phyloP scores from a whole-genome alignment of 2,888 invertebrate genomes.

The Xestia ashworthii region DNA sequence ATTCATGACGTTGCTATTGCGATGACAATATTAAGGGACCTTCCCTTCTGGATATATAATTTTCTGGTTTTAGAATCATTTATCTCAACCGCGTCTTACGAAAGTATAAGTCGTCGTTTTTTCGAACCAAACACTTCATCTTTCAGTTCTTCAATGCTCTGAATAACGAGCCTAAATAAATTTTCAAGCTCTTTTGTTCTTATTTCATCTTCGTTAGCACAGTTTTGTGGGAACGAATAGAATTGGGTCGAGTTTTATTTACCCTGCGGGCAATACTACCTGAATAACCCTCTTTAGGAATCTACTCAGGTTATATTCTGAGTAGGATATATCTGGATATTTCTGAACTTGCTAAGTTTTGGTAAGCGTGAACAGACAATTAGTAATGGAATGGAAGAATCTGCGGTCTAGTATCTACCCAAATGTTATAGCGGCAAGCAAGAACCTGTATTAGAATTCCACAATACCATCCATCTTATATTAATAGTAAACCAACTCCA shows the following conservation, averaged over 20 bases:
- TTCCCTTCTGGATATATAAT: neutral
- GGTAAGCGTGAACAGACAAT: neutral
- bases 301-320: neutral
- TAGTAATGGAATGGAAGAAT: neutral
- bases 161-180: neutral
- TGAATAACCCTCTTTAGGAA: neutral
- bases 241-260: conserved; percentile 36
- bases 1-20: neutral
- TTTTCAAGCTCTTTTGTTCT: conserved; percentile 21
- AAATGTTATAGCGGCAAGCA: too few relatives aligned
- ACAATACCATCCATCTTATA: neutral
- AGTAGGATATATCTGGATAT: neutral
- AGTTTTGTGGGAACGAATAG: conserved; percentile 5
- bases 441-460: neutral
- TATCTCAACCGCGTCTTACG: neutral
- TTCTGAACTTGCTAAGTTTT: neutral
- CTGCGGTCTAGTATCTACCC: neutral
- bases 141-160: neutral
- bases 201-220: conserved; percentile 34
- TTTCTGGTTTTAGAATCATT: neutral
- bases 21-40: neutral
- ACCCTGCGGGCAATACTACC: neutral
- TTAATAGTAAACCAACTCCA: conserved; percentile 7
- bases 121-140: neutral
- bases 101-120: neutral